Conservation (phyloP, 2,797 vertebrate species). For the Dipus sagitta region DNA sequence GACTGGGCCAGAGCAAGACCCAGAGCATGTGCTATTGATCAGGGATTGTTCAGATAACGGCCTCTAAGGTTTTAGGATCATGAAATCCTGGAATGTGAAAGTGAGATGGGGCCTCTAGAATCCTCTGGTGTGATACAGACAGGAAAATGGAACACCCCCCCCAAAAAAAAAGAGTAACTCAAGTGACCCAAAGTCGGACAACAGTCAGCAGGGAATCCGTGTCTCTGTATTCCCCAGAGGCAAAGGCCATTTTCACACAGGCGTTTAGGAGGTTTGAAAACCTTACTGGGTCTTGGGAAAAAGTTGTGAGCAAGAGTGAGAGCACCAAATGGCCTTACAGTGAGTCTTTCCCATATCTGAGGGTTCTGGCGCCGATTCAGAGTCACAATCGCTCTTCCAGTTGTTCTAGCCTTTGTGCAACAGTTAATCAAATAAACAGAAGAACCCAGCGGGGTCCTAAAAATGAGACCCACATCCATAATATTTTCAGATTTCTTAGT, state of each 20-base stretch:
- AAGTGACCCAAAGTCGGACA: not conserved
- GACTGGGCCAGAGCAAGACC: slow-evolving; percentile 31
- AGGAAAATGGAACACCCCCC: not conserved
- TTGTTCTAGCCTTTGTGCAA: slow-evolving; percentile 65
- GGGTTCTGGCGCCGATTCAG: slow-evolving; percentile 58
- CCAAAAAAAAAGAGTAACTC: not conserved
- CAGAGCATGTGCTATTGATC: slow-evolving; percentile 59
- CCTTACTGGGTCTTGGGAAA: not conserved
- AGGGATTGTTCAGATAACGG: slow-evolving; percentile 66
- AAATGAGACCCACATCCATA: not conserved
- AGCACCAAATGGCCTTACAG: slow-evolving; percentile 57
- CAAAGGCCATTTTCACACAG: not conserved
- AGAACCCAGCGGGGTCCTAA: not conserved
- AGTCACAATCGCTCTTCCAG: slow-evolving; percentile 47
- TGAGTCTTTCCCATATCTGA: slow-evolving; percentile 49
- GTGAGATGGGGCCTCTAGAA: slow-evolving; percentile 1
- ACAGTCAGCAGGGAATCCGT: not conserved
- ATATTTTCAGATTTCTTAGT: slow-evolving; percentile 5
- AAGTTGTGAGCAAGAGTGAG: not conserved
- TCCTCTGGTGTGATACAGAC: not conserved
- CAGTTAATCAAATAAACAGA: slow-evolving; percentile 70
- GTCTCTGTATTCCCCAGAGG: not conserved
- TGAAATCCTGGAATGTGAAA: slow-evolving; percentile 66
- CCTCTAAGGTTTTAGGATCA: slow-evolving; percentile 44
- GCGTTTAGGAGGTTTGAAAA: slow-evolving; percentile 42